A percentile compares a stretch with the other conserved stretches of the same genome.
Evolutionary conservation across 37 sponge, comb jelly and placozoan species (phyloP).

Genomic region (Aplysina aerophoba): DNA sequence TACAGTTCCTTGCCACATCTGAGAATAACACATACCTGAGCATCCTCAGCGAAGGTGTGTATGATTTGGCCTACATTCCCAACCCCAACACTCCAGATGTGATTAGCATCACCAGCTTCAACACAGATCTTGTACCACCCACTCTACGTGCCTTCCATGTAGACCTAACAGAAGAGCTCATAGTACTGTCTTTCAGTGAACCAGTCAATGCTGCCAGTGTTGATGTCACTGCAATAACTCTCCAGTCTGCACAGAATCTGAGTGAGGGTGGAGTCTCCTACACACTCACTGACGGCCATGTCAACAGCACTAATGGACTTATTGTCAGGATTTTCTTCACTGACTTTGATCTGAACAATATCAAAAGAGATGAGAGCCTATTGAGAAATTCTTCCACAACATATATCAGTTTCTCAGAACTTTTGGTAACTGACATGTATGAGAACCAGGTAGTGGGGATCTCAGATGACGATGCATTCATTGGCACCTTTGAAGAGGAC

Average conservation of each 20-base stretch:
- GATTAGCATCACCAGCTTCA: slow-evolving; percentile 23
- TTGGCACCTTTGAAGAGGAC: slow-evolving; percentile 57
- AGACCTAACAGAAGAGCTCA: slow-evolving; percentile 62
- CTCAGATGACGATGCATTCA: slow-evolving; percentile 44
- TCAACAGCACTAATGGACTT: slow-evolving; percentile 68
- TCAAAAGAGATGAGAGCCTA: slow-evolving; percentile 72
- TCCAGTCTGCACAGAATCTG: slow-evolving; percentile 63
- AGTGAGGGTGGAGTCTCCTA: slow-evolving; percentile 35
- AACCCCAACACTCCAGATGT: slow-evolving; percentile 2
- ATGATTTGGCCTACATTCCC: slow-evolving; percentile 50
- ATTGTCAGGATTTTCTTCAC: slow-evolving; percentile 48
- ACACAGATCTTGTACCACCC: slow-evolving; percentile 55
- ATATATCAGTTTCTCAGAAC: slow-evolving; percentile 63
- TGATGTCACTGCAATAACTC: slow-evolving; percentile 53
- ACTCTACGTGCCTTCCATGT: slow-evolving; percentile 42
- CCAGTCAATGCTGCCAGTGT: slow-evolving; percentile 71
- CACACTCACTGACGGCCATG: slow-evolving; percentile 63
- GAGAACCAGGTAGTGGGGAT: slow-evolving; percentile 56
- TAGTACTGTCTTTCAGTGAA: slow-evolving; percentile 75
- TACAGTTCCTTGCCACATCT: slow-evolving; percentile 57
- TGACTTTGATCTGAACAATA: slow-evolving; percentile 68
- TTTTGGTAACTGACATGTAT: slow-evolving; percentile 75
- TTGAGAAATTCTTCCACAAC: slow-evolving; percentile 50
- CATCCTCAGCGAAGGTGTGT: slow-evolving; percentile 35
- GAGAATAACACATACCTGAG: slow-evolving; percentile 55